Percentiles rank a stretch among this genome's conserved stretches.
phyloP scores from a whole-genome alignment of 2,888 invertebrate genomes.

The Rhagophthalmus giganteus region DNA sequence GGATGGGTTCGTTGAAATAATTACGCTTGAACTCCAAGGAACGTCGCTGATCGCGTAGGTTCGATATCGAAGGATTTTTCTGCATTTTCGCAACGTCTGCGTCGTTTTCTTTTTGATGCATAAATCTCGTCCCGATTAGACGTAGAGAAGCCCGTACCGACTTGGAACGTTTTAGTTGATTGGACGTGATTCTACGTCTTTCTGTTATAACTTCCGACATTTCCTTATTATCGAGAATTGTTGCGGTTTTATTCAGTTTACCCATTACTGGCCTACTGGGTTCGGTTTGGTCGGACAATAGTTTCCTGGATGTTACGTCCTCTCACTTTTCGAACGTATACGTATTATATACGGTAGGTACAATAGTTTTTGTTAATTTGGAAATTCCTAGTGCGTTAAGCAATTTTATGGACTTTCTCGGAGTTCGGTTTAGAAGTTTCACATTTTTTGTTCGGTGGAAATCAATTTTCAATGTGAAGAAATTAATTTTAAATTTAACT shows the following conservation, averaged over 20 bases:
- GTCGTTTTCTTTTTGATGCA: conserved; percentile 39
- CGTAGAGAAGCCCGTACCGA: conserved; percentile 73
- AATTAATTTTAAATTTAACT: too few relatives aligned
- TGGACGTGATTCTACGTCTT: conserved; percentile 40
- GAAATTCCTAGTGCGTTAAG: too few relatives aligned
- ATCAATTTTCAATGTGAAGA: too few relatives aligned
- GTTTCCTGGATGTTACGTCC: too few relatives aligned
- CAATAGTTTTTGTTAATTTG: too few relatives aligned
- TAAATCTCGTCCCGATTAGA: conserved; percentile 65
- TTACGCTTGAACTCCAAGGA: conserved; percentile 30
- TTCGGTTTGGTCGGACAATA: too few relatives aligned
- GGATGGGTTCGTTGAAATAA: conserved; percentile 16
- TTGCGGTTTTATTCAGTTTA: conserved; percentile 39
- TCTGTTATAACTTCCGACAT: conserved; percentile 51
- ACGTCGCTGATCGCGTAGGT: conserved; percentile 36
- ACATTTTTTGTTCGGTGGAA: too few relatives aligned
- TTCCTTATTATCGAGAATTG: conserved; percentile 36
- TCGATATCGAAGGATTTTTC: conserved; percentile 45
- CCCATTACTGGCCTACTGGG: conserved; percentile 44
- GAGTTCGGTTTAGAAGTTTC: too few relatives aligned
- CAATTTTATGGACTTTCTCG: too few relatives aligned
- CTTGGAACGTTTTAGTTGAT: conserved; percentile 61
- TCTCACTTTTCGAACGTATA: too few relatives aligned
- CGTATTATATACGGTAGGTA: too few relatives aligned
- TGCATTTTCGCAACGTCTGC: conserved; percentile 38